Evolutionary conservation across 2,797 vertebrate genomes (phyloP).

Genomic region (Coreius guichenoti): DNA sequence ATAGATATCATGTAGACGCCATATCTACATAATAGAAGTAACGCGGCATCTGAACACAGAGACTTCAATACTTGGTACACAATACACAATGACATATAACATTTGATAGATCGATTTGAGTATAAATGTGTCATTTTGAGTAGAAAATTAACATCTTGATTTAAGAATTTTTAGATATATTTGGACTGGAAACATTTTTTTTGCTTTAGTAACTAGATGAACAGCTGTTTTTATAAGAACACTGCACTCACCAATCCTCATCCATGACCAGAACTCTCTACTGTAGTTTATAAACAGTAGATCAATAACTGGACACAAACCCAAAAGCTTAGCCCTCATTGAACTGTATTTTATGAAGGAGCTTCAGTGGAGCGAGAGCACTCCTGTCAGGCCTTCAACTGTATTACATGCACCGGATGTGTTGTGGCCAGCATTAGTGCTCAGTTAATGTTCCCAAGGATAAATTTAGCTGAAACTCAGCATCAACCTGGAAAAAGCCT

Average conservation of each 20-base stretch:
- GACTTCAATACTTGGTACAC: too few relatives aligned
- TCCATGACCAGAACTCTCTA: too few relatives aligned
- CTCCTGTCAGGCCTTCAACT: conserved; percentile 69
- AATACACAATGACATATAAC: too few relatives aligned
- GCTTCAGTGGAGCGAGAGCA: conserved; percentile 70
- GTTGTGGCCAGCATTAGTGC: not conserved
- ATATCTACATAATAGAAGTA: too few relatives aligned
- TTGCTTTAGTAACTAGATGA: not conserved
- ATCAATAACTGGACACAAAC: not conserved
- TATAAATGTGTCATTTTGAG: too few relatives aligned
- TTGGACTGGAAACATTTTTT: too few relatives aligned
- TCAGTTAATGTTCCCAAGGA: not conserved
- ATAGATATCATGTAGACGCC: too few relatives aligned
- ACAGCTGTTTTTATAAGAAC: not conserved
- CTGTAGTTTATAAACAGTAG: not conserved
- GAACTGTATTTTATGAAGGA: too few relatives aligned
- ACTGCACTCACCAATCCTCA: not conserved
- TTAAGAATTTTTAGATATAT: too few relatives aligned
- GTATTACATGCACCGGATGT: conserved; percentile 65
- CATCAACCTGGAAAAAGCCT: not conserved
- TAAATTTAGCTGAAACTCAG: not conserved
- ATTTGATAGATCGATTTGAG: too few relatives aligned
- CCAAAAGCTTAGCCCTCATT: not conserved
- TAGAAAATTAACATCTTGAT: too few relatives aligned
- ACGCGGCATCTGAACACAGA: too few relatives aligned